A percentile compares a stretch with the other conserved stretches of the same genome.
Evolutionary conservation across 2,797 vertebrate species (phyloP).

Genomic region (Crocidura indochinensis): DNA sequence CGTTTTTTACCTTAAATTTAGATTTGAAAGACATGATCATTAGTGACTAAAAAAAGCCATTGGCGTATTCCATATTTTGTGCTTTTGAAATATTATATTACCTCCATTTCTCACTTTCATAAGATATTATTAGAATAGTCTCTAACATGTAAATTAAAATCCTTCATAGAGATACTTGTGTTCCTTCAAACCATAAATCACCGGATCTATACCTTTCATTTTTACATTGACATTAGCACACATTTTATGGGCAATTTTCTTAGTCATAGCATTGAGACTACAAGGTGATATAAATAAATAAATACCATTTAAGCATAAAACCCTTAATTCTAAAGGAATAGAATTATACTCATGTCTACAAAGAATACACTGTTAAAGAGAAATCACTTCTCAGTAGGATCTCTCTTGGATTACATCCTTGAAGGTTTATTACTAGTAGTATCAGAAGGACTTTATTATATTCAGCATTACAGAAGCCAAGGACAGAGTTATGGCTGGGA

Average conservation of each 20-base stretch:
- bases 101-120: conserved; percentile 54
- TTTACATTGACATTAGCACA: conserved; percentile 78
- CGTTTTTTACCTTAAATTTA: conserved; percentile 57
- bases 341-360: conserved; percentile 3
- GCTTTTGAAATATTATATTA: conserved; percentile 69
- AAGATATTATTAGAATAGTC: conserved; percentile 67
- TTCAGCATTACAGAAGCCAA: conserved; percentile 45
- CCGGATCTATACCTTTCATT: conserved; percentile 73
- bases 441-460: conserved; percentile 74
- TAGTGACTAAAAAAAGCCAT: conserved; percentile 54
- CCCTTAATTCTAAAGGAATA: conserved; percentile 56
- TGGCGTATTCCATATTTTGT: conserved; percentile 44
- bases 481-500: conserved; percentile 18
- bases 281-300: conserved; percentile 62
- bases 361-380: conserved; percentile 60
- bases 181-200: conserved; percentile 75
- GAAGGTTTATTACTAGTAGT: conserved; percentile 66
- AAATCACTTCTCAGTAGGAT: conserved; percentile 44
- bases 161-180: conserved; percentile 69
- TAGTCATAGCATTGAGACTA: conserved; percentile 55
- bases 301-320: conserved; percentile 58
- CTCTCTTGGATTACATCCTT: conserved; percentile 45
- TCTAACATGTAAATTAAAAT: conserved; percentile 70
- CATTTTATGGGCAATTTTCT: conserved; percentile 81
- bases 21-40: conserved; percentile 31